Base-by-base conservation (phyloP, 1,140 invertebrate species). In the Brachionus asplanchnoidis region DNA sequence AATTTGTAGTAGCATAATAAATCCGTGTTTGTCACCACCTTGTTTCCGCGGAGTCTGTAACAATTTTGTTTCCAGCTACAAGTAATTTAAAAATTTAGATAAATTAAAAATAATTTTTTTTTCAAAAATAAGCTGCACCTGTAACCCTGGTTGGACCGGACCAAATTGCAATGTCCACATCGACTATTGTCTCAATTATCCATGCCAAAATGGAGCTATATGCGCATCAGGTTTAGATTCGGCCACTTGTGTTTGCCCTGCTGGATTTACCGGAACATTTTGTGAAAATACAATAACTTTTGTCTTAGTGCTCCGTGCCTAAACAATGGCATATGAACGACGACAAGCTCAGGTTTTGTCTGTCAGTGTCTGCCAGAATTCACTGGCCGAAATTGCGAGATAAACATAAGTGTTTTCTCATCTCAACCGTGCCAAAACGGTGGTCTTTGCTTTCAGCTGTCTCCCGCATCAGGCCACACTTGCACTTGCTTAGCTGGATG, bases 141-240 rank as follows among this genome's bases (percentile, higher is more conserved):
- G 97, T 90, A 88, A 94, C 56, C 93, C 95, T 53, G 96, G 97
- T 36, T 98, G 96, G 95, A 95, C 96, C 89, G 96, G 97, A 85
- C 93, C 94, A 86, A 85, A 83, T n/a, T 88, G 87, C 86, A 84
- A 86, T 36, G 46, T 44, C 2, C 86, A 87, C 56, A 83, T 87
- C 14, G 77, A 87, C 60, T 87, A 87, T 65, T 88, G 87, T 68
- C 1, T 40, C 3, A 82, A 42, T n/a, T 36, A 26, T 36, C 8
- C 23, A 26, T 98, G 97, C 91, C 91, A 92, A 84, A 97, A 98
- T 89, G 95, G 95, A 53, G 97, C 95, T 85, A 95, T 94, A 85
- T 98, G 97, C 90, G 94, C 94, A 17, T 75, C 66, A 20, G 53
- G 40, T 9, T 70, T 46, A 9, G 32, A 84, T 32, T 53, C 20